Conservation (phyloP, 2,113 vertebrate species). For the Thalassarche chlororhynchos region DNA sequence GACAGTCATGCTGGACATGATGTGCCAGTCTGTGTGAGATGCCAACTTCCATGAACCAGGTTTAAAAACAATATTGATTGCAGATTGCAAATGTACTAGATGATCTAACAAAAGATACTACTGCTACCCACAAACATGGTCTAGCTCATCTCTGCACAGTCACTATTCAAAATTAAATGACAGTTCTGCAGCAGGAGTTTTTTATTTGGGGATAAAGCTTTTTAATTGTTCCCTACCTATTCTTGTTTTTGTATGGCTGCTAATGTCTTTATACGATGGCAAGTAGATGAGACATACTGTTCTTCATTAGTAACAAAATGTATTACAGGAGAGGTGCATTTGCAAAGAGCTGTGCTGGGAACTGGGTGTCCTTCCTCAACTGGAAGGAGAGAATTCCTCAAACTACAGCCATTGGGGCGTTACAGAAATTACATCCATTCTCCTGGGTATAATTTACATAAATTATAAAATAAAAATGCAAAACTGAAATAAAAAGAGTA, state of each 20-base stretch:
- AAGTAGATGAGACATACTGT: background rate
- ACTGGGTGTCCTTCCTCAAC: background rate
- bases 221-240: conserved; percentile 13
- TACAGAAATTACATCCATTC: background rate
- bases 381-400: background rate
- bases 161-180: conserved; percentile 14
- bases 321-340: background rate
- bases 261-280: background rate
- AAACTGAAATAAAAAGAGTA: background rate
- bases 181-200: background rate
- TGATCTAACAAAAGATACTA: conserved; percentile 54
- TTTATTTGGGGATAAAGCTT: conserved; percentile 14
- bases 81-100: background rate
- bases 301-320: background rate
- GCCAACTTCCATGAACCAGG: background rate
- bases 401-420: background rate
- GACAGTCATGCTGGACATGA: background rate
- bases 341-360: conserved; percentile 1
- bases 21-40: background rate
- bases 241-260: background rate
- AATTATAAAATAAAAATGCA: background rate
- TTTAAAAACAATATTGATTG: conserved; percentile 11
- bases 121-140: background rate
- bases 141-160: background rate
- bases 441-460: background rate